A percentile compares a stretch with the other conserved stretches of the same genome.
phyloP scores from a whole-genome alignment of 2,113 vertebrate genomes.

The Ophiodon elongatus region DNA sequence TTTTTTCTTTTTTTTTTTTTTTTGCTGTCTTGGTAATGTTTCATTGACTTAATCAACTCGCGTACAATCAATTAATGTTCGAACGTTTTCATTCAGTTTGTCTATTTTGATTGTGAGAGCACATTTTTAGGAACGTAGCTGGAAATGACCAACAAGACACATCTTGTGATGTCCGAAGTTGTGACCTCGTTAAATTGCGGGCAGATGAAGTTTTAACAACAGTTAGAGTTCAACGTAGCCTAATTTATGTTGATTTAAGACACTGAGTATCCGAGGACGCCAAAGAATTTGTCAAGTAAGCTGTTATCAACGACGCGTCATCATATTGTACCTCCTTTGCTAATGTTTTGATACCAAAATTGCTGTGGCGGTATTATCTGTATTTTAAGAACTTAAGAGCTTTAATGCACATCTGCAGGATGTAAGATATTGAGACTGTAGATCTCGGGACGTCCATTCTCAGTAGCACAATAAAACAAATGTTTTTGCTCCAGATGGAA shows the following conservation, averaged over 20 bases:
- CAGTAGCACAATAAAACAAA: background rate
- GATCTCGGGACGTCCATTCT: background rate
- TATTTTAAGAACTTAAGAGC: background rate
- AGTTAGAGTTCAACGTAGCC: background rate
- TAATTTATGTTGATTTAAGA: background rate
- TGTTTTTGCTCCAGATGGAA: background rate
- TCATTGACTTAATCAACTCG: constrained; percentile 9
- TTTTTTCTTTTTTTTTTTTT: background rate
- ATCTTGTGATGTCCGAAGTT: constrained; percentile 7
- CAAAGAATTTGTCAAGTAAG: background rate
- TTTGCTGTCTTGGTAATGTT: constrained; percentile 18
- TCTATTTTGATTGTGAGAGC: background rate
- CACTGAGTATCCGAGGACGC: background rate
- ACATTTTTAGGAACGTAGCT: background rate
- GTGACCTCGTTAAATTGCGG: background rate
- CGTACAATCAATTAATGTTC: constrained; percentile 13
- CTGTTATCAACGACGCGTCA: background rate
- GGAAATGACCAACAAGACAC: background rate
- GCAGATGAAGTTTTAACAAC: constrained; percentile 7
- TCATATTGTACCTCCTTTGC: background rate
- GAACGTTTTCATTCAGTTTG: constrained; percentile 29
- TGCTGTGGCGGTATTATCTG: background rate
- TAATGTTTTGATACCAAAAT: constrained; percentile 1
- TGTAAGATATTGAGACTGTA: background rate
- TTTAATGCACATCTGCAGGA: background rate